phyloP scores from a whole-genome alignment of 2,113 vertebrate species.

The Rhabdomys dilectus region DNA sequence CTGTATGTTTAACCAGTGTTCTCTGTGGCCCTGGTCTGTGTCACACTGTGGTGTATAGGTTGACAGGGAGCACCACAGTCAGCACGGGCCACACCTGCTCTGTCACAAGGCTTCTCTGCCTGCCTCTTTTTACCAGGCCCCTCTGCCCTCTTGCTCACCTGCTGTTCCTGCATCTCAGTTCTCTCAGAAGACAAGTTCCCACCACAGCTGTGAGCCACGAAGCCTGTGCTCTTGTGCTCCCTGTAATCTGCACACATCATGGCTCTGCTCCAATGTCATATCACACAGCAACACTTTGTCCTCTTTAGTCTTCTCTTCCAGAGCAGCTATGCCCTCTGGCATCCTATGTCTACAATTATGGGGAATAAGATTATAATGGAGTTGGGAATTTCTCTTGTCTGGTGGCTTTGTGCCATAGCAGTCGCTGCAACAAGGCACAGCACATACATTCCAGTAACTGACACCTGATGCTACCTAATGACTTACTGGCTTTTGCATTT shows the following conservation, averaged over 20 bases:
- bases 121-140: neutral
- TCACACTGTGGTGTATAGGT: neutral
- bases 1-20: neutral
- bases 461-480: neutral
- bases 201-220: neutral
- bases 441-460: neutral
- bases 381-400: neutral
- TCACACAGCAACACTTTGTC: neutral
- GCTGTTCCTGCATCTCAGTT: neutral
- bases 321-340: neutral
- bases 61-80: rapidly evolving
- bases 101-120: rapidly evolving
- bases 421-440: neutral
- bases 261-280: neutral
- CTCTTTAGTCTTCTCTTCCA: neutral
- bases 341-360: neutral
- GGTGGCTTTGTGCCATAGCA: neutral
- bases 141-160: too few relatives aligned
- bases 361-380: neutral
- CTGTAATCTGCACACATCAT: rapidly evolving
- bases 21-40: neutral
- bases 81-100: neutral
- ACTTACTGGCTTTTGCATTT: neutral
- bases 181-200: neutral
- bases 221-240: neutral